phyloP scores from a whole-genome alignment of 2,113 vertebrate species.

The Hystrix brachyura region DNA sequence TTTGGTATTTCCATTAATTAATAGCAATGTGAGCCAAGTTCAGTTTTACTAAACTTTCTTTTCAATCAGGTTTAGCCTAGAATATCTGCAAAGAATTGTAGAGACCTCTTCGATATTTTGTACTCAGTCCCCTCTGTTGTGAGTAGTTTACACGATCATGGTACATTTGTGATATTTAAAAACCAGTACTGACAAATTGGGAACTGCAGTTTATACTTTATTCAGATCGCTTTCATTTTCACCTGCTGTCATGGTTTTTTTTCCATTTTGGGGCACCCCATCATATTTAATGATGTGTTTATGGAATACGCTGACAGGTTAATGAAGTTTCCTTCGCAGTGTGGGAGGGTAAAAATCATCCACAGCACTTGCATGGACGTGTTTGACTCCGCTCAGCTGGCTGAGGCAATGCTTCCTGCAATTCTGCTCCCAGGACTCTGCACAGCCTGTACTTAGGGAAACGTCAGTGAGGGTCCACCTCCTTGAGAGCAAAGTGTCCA shows the following conservation, averaged over 20 bases:
- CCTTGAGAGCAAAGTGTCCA: background rate
- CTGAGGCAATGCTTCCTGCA: rapidly evolving
- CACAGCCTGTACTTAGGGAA: too few relatives aligned
- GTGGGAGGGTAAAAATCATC: background rate
- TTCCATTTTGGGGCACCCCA: background rate
- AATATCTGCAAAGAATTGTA: background rate
- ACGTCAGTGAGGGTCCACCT: background rate
- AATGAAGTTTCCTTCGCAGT: background rate
- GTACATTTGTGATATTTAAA: background rate
- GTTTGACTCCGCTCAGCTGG: background rate
- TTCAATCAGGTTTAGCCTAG: background rate
- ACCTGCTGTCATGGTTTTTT: background rate
- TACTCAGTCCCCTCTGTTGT: background rate
- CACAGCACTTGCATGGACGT: background rate
- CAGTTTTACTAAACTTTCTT: background rate
- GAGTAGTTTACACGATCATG: background rate
- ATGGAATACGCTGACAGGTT: too few relatives aligned
- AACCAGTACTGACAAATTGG: background rate
- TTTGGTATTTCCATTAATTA: background rate
- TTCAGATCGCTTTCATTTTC: background rate
- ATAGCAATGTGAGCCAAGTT: background rate
- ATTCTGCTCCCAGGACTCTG: background rate
- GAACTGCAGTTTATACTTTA: background rate
- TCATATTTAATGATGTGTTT: background rate
- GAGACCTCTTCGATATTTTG: background rate